Conservation (phyloP, 2,113 vertebrate genomes). For the Eolophus roseicapilla region DNA sequence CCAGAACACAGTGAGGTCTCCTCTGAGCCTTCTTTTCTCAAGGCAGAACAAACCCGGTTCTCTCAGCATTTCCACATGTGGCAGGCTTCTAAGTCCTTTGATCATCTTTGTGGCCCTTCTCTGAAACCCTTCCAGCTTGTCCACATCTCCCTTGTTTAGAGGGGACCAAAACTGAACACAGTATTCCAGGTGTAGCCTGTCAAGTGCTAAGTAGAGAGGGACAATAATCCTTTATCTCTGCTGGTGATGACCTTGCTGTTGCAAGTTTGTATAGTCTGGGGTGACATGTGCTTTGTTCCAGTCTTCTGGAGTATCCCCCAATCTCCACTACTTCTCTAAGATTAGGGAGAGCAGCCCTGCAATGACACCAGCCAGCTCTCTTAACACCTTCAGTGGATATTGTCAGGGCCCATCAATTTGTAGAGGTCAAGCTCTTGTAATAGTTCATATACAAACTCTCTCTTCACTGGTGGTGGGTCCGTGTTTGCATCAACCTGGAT, state of each 20-base stretch:
- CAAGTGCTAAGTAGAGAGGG: not conserved
- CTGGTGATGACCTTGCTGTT: not conserved
- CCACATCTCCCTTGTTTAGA: not conserved
- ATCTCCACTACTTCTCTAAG: too few relatives aligned
- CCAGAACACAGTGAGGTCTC: not conserved
- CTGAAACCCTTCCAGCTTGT: not conserved
- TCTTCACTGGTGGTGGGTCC: not conserved
- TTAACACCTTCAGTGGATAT: not conserved
- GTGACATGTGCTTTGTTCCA: not conserved
- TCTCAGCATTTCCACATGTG: not conserved
- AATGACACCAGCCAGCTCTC: not conserved
- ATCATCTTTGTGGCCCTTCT: not conserved
- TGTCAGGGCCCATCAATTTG: not conserved
- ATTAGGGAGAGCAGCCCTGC: not conserved
- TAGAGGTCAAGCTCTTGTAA: not conserved
- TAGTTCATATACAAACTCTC: not conserved
- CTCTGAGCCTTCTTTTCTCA: not conserved
- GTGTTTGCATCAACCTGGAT: not conserved
- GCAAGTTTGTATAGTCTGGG: not conserved
- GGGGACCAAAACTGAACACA: not conserved
- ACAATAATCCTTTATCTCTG: not conserved
- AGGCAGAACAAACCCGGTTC: not conserved
- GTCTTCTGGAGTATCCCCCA: not conserved
- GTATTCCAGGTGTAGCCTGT: not conserved
- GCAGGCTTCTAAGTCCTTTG: not conserved